Evolutionary conservation across 2,113 vertebrate genomes (phyloP).

Genomic region (Ammospiza nelsoni): DNA sequence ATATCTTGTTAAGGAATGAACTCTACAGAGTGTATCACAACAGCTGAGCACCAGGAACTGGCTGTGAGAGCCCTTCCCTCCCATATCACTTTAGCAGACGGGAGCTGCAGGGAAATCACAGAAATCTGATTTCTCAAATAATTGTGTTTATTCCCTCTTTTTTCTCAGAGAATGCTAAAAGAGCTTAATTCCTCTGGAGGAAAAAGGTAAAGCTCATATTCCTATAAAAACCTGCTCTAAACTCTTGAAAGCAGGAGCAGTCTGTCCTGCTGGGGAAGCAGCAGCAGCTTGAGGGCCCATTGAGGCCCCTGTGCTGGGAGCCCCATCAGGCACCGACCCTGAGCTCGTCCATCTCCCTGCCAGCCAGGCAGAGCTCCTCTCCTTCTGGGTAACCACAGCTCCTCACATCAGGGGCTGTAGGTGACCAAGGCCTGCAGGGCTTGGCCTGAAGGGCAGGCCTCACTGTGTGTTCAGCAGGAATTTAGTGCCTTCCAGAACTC

Average conservation of each 20-base stretch:
- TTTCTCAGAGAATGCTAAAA: not conserved
- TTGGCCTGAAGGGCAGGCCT: not conserved
- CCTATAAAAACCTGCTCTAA: not conserved
- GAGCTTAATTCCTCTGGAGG: not conserved
- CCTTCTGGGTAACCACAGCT: not conserved
- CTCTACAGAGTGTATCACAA: not conserved
- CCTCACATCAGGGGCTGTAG: not conserved
- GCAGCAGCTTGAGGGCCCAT: not conserved
- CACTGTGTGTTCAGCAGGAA: not conserved
- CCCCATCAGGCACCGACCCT: accelerated
- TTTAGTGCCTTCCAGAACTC: not conserved
- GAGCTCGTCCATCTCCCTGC: not conserved
- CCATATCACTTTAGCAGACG: not conserved
- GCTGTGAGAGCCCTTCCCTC: not conserved
- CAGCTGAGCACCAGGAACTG: not conserved
- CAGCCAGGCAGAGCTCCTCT: not conserved
- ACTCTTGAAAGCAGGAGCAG: not conserved
- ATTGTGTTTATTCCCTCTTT: not conserved
- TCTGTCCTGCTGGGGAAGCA: not conserved
- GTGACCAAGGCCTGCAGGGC: not conserved
- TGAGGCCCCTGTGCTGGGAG: not conserved
- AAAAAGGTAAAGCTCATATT: not conserved
- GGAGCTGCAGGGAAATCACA: not conserved
- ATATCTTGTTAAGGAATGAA: not conserved
- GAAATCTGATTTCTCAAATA: not conserved